Conservation (phyloP, 2,888 invertebrate genomes). For the Torymus tubicola region DNA sequence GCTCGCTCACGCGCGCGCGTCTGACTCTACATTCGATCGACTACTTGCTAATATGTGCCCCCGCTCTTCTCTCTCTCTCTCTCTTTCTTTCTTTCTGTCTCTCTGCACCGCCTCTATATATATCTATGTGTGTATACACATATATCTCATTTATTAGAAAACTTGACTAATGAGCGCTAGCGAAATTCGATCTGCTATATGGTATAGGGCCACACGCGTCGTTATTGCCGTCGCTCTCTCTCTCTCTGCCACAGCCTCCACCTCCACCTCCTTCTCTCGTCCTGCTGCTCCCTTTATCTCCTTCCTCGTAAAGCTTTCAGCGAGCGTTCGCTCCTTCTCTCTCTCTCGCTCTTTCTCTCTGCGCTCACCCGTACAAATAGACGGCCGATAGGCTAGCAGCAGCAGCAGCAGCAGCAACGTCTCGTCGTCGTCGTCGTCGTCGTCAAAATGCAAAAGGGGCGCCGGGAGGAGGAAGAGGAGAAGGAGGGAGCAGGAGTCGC, state of each 20-base stretch:
- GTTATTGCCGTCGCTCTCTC: not conserved
- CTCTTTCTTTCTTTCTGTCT: too few relatives aligned
- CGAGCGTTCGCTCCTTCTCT: slow-evolving; percentile 28
- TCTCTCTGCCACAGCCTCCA: not conserved
- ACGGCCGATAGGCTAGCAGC: slow-evolving; percentile 13
- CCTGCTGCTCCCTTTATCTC: slow-evolving; percentile 53
- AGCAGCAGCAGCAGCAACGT: not conserved
- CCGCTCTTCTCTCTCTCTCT: not conserved
- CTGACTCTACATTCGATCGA: slow-evolving; percentile 69
- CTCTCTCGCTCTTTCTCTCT: slow-evolving; percentile 15
- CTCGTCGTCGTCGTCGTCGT: not conserved
- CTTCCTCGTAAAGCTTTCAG: slow-evolving; percentile 56
- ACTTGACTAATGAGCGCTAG: slow-evolving; percentile 22
- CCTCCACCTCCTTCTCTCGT: slow-evolving; percentile 61
- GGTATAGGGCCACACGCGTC: not conserved
- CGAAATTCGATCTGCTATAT: slow-evolving; percentile 6
- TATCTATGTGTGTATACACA: not conserved
- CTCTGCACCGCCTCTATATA: too few relatives aligned
- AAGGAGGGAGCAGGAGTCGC: slow-evolving; percentile 28
- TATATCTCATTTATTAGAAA: slow-evolving; percentile 18
- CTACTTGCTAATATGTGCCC: slow-evolving; percentile 71
- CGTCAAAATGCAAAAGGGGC: slow-evolving; percentile 46
- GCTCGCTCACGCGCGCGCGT: slow-evolving; percentile 6
- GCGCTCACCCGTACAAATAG: slow-evolving; percentile 36
- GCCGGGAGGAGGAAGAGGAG: not conserved